Conservation (phyloP, 2,888 invertebrate species). For the Eilema caniola region DNA sequence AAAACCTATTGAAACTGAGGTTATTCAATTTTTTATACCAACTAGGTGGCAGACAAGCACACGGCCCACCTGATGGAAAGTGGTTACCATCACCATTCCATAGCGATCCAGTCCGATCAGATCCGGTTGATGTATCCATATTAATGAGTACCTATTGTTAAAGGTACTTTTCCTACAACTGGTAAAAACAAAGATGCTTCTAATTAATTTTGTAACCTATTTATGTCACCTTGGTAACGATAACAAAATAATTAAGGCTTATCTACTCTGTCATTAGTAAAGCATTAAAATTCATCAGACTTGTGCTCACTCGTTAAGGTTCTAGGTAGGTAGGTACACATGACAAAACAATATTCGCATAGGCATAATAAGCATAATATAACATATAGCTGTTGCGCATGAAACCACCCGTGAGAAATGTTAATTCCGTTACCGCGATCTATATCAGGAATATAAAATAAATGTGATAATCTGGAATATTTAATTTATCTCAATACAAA, state of each 20-base stretch:
- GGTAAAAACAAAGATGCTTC: not conserved
- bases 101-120: too few relatives aligned
- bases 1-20: too few relatives aligned
- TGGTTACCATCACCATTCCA: too few relatives aligned
- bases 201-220: not conserved
- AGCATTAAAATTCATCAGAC: constrained; percentile 12
- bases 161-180: not conserved
- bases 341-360: not conserved
- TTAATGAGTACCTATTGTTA: not conserved
- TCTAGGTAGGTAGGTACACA: not conserved
- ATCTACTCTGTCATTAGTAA: constrained; percentile 12
- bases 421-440: too few relatives aligned
- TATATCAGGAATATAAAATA: too few relatives aligned
- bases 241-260: constrained; percentile 32
- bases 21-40: too few relatives aligned
- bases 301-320: not conserved
- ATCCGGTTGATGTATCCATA: not conserved
- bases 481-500: too few relatives aligned
- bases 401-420: not conserved
- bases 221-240: constrained; percentile 14
- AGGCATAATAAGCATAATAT: not conserved
- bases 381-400: not conserved
- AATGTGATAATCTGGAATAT: too few relatives aligned
- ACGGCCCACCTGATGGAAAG: too few relatives aligned
- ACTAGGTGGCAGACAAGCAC: too few relatives aligned